phyloP scores from a whole-genome alignment of 1,140 invertebrate species.

The Eriocheir sinensis region DNA sequence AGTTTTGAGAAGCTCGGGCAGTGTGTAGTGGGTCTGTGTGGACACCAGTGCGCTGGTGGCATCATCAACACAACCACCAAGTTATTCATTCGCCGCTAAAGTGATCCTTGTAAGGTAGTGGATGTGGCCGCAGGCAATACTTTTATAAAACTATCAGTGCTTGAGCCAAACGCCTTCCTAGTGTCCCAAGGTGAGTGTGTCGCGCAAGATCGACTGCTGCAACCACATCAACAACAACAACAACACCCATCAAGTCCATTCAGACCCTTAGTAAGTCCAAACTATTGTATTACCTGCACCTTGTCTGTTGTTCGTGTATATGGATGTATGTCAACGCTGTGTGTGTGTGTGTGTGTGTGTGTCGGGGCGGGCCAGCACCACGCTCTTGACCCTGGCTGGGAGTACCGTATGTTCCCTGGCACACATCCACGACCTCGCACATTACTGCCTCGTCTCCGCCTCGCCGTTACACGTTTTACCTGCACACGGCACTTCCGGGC shows the following conservation, averaged over 20 bases:
- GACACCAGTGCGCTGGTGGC: constrained; percentile 36
- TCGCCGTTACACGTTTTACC: background rate
- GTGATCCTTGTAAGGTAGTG: constrained; percentile 61
- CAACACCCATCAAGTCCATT: constrained; percentile 57
- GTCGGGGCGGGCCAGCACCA: background rate
- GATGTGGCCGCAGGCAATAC: constrained; percentile 44
- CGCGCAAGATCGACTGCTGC: constrained; percentile 34
- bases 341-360: background rate
- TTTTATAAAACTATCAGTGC: constrained; percentile 38
- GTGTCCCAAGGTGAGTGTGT: constrained; percentile 67
- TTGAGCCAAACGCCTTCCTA: constrained; percentile 54
- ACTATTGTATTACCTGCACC: background rate
- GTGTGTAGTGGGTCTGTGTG: constrained; percentile 35
- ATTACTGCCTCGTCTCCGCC: background rate
- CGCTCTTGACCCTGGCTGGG: constrained; percentile 33
- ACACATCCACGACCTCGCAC: constrained; percentile 12
- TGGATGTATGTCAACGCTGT: background rate
- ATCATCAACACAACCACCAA: constrained; percentile 30
- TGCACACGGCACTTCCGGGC: background rate
- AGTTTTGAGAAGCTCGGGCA: constrained; percentile 55
- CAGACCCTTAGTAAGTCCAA: constrained; percentile 65
- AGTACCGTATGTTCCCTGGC: constrained; percentile 36
- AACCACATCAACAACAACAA: constrained; percentile 53
- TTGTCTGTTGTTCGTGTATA: background rate
- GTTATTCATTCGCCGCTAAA: constrained; percentile 24